Conservation (phyloP, 2,113 vertebrate species). For the Cygnus atratus region DNA sequence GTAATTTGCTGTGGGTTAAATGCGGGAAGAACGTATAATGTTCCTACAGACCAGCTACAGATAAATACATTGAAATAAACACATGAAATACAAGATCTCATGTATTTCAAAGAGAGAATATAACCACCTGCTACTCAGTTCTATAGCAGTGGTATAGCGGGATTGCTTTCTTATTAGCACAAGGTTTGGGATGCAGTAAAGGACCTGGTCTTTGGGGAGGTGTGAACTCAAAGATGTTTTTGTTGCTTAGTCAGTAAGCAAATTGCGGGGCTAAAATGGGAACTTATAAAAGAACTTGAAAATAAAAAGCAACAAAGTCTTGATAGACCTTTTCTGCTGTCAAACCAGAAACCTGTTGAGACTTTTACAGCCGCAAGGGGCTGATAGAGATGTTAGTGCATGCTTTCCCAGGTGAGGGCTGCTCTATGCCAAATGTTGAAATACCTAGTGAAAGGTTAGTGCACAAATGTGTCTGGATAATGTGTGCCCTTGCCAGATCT, state of each 20-base stretch:
- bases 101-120: neutral
- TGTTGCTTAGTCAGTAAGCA: neutral
- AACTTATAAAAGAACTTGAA: neutral
- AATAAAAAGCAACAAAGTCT: neutral
- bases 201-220: neutral
- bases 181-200: neutral
- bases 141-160: neutral
- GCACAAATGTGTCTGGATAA: accelerated
- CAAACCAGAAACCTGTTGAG: neutral
- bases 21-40: neutral
- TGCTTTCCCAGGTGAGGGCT: neutral
- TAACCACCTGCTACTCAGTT: neutral
- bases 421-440: neutral
- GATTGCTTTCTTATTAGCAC: neutral
- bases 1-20: neutral
- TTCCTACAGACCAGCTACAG: neutral
- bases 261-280: neutral
- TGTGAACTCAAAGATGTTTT: neutral
- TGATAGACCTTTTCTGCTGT: neutral
- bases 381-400: neutral
- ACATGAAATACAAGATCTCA: neutral
- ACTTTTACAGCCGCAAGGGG: neutral
- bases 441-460: neutral
- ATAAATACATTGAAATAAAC: neutral
- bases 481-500: neutral